These are phyloP conservation scores for Anagyrus pseudococci DNA, from an alignment of 2,888 invertebrate genomes.

Conservation along the genomic window DNA sequence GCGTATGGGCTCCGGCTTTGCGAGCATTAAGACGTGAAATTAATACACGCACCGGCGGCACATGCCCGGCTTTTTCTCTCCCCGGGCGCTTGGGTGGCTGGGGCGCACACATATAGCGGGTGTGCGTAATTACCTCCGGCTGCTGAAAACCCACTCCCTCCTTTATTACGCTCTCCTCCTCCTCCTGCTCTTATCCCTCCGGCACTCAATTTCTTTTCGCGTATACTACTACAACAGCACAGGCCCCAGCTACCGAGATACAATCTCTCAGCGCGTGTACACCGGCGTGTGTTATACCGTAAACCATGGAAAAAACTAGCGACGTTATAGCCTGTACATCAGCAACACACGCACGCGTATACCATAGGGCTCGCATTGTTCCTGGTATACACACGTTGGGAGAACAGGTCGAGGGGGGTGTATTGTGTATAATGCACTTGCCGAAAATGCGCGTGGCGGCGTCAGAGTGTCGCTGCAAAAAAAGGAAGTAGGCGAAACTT, in stretches of 20 bases:
- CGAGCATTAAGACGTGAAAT: slow-evolving; percentile 52
- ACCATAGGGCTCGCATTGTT: slow-evolving; percentile 20
- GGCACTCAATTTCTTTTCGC: slow-evolving; percentile 1
- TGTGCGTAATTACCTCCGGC: slow-evolving; percentile 31
- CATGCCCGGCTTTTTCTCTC: slow-evolving; percentile 40
- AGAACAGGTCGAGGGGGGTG: slow-evolving; percentile 3
- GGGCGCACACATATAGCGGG: too few species aligned
- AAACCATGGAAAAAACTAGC: neutral
- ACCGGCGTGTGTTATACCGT: neutral
- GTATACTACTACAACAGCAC: slow-evolving; percentile 15
- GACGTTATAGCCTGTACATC: neutral
- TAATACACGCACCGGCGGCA: slow-evolving; percentile 37
- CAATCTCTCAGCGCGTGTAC: slow-evolving; percentile 27
- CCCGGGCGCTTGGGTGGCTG: too few species aligned
- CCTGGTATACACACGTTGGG: slow-evolving; percentile 27
- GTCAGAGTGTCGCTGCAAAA: neutral
- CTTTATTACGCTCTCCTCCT: slow-evolving; percentile 1
- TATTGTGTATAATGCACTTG: slow-evolving; percentile 3
- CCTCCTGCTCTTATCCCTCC: neutral
- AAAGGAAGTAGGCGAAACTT: neutral
- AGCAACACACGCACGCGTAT: neutral
- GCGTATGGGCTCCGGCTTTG: neutral
- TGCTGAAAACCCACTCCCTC: slow-evolving; percentile 12
- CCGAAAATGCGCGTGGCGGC: slow-evolving; percentile 11
- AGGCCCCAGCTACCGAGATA: slow-evolving; percentile 13